Evolutionary conservation across 2,888 invertebrate genomes (phyloP).

Genomic region (Ectobius pallidus): DNA sequence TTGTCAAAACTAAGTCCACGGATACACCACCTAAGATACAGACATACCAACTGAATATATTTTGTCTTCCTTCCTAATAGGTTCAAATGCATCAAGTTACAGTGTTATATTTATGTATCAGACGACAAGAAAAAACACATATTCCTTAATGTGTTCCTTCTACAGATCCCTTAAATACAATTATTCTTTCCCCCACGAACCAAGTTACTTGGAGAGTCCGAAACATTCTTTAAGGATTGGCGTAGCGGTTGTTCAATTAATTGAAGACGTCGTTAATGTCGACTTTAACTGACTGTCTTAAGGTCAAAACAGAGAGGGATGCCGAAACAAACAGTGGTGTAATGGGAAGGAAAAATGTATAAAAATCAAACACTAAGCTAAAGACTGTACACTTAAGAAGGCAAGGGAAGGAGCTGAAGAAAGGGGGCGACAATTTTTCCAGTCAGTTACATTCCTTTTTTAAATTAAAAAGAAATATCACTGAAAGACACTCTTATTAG

Average conservation of each 20-base stretch:
- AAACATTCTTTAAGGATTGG: neutral
- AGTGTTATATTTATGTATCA: no score
- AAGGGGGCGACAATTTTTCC: neutral
- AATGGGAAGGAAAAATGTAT: neutral
- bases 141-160: neutral
- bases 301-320: neutral
- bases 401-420: neutral
- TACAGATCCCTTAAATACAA: neutral
- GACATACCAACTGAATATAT: no score
- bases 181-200: neutral
- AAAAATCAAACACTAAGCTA: neutral
- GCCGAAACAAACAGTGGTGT: neutral
- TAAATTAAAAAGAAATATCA: constrained; percentile 7
- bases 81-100: no score
- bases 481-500: constrained; percentile 14
- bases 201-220: neutral
- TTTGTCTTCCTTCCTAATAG: no score
- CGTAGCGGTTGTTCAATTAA: neutral
- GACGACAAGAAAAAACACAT: no score
- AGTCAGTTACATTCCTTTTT: neutral
- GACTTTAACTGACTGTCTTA: neutral
- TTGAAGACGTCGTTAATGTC: neutral
- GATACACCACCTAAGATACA: no score
- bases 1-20: no score
- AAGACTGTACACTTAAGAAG: neutral